Conservation (phyloP, 2,113 vertebrate genomes). For the Mellivora capensis region DNA sequence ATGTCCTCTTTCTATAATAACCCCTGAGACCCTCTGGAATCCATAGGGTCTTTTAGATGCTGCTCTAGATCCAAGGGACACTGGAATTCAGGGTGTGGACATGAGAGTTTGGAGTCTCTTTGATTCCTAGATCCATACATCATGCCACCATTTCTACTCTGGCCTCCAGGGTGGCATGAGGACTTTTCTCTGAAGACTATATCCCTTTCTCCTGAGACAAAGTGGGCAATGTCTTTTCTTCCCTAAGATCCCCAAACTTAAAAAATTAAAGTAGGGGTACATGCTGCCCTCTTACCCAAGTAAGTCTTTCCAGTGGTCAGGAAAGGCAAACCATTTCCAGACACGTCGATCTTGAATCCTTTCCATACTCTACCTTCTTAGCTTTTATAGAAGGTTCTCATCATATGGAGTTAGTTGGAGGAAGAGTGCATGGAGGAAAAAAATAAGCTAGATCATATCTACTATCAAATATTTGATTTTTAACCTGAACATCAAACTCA, state of each 20-base stretch:
- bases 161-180: not conserved
- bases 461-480: not conserved
- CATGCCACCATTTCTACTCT: not conserved
- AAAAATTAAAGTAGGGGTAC: not conserved
- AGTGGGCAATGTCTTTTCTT: not conserved
- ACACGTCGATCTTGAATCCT: not conserved
- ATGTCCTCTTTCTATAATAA: not conserved
- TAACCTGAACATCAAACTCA: not conserved
- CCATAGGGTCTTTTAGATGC: not conserved
- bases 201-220: not conserved
- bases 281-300: not conserved
- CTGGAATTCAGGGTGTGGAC: not conserved
- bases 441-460: not conserved
- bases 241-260: not conserved
- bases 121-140: rapidly evolving
- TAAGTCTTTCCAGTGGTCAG: not conserved
- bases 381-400: not conserved
- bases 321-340: not conserved
- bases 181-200: not conserved
- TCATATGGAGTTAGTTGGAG: not conserved
- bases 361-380: not conserved
- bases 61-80: not conserved
- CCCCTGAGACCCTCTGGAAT: not conserved
- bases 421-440: not conserved
- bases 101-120: not conserved